Evolutionary conservation across 2,113 vertebrate species (phyloP).

Genomic region (Gopherus flavomarginatus): DNA sequence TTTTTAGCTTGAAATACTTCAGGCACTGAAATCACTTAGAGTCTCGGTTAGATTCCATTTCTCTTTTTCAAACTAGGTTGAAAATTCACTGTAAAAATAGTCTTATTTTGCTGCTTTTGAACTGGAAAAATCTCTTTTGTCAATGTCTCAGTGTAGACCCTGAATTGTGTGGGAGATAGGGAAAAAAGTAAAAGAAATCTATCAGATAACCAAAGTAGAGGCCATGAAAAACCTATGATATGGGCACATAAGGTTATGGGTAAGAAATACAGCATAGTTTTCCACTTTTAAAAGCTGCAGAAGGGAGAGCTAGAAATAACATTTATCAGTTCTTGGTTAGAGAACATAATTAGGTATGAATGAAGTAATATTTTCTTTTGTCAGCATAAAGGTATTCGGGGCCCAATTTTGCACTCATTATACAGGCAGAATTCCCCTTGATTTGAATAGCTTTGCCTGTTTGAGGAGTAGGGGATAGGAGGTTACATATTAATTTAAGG

Average conservation of each 20-base stretch:
- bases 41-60: not conserved
- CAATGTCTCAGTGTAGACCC: not conserved
- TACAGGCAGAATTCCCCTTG: not conserved
- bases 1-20: conserved; percentile 18
- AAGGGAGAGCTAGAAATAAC: not conserved
- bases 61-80: conserved; percentile 7
- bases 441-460: not conserved
- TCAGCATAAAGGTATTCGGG: not conserved
- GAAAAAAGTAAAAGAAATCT: not conserved
- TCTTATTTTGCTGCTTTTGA: not conserved
- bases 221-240: not conserved
- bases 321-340: not conserved
- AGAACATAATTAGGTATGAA: not conserved
- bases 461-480: not conserved
- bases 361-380: not conserved
- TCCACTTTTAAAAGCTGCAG: fast-evolving
- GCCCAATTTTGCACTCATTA: not conserved
- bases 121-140: not conserved
- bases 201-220: not conserved
- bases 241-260: fast-evolving
- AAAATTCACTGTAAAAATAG: not conserved
- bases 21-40: not conserved
- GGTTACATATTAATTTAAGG: not conserved
- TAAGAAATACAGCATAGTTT: not conserved
- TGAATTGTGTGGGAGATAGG: not conserved